Evolutionary conservation across 1,140 invertebrate genomes (phyloP).

Genomic region (Pollicipes pollicipes): DNA sequence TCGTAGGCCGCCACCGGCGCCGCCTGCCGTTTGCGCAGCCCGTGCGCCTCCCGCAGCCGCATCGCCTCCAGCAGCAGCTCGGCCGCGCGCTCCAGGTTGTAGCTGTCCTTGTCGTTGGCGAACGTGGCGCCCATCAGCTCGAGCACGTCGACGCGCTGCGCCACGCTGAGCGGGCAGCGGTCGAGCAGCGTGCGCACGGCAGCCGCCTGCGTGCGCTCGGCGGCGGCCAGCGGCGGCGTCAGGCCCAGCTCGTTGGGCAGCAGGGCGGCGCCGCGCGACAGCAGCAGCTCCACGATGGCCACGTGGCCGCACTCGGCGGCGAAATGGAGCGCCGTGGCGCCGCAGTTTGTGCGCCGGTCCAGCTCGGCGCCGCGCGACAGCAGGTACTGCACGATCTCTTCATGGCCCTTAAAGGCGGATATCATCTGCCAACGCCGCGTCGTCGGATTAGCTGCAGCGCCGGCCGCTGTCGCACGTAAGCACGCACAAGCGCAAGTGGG

Average conservation of each 20-base stretch:
- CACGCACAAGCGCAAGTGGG: no score
- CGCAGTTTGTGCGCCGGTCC: slow-evolving; percentile 59
- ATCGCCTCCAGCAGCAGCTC: slow-evolving; percentile 36
- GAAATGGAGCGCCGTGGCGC: slow-evolving; percentile 82
- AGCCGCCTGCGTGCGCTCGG: slow-evolving; percentile 59
- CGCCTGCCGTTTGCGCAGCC: background rate
- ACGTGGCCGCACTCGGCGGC: slow-evolving; percentile 74
- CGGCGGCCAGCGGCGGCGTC: slow-evolving; percentile 72
- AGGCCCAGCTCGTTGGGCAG: slow-evolving; percentile 57
- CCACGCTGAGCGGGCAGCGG: slow-evolving; percentile 13
- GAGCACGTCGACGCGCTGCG: slow-evolving; percentile 64
- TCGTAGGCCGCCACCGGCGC: slow-evolving; percentile 65
- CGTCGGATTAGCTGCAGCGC: no score
- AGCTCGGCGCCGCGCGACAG: slow-evolving; percentile 60
- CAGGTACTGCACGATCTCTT: slow-evolving; percentile 39
- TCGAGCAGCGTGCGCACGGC: slow-evolving; percentile 40
- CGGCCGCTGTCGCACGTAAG: no score
- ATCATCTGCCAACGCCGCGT: slow-evolving; percentile 74
- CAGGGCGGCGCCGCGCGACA: slow-evolving; percentile 52
- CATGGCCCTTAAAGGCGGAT: slow-evolving; percentile 60
- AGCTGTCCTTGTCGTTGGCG: slow-evolving; percentile 80
- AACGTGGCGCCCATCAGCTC: slow-evolving; percentile 82
- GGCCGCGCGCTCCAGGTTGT: slow-evolving; percentile 32
- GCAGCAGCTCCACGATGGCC: slow-evolving; percentile 56
- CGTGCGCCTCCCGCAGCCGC: slow-evolving; percentile 22